Evolutionary conservation across 2,113 vertebrate species (phyloP).

Genomic region (Emydocephalus ijimae): DNA sequence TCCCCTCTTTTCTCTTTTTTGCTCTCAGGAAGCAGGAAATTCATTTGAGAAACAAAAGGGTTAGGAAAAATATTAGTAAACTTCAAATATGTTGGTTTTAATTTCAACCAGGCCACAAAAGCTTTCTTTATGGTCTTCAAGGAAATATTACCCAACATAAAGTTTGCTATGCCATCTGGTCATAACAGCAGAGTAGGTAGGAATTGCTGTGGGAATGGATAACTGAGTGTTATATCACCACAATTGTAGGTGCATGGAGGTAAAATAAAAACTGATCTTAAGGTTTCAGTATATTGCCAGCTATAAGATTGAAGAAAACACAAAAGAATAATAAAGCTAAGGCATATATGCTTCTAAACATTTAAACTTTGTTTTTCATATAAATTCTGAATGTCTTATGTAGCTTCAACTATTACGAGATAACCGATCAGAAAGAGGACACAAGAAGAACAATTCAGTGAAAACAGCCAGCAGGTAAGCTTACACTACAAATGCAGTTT

Average conservation of each 20-base stretch:
- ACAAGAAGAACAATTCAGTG: slow-evolving; percentile 87
- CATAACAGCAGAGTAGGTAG: not conserved
- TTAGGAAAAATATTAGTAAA: not conserved
- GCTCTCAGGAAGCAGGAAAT: not conserved
- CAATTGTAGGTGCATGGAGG: not conserved
- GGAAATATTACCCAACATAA: not conserved
- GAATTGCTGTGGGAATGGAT: not conserved
- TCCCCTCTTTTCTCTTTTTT: not conserved
- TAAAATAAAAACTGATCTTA: not conserved
- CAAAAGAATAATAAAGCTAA: not conserved
- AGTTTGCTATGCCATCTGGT: not conserved
- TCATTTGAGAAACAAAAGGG: not conserved
- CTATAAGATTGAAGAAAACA: not conserved
- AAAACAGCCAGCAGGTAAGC: slow-evolving; percentile 92
- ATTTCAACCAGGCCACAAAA: not conserved
- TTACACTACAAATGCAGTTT: slow-evolving; percentile 8
- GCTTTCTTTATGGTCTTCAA: not conserved
- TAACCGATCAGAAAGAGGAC: slow-evolving; percentile 83
- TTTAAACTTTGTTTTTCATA: slow-evolving; percentile 36
- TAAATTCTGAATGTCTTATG: slow-evolving; percentile 37
- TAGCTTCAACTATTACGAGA: slow-evolving; percentile 84
- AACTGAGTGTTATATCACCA: not conserved
- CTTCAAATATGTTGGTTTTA: not conserved
- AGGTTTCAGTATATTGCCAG: not conserved
- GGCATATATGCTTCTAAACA: not conserved